Evolutionary conservation across 2,888 invertebrate species (phyloP).

Genomic region (Amiota mariae): DNA sequence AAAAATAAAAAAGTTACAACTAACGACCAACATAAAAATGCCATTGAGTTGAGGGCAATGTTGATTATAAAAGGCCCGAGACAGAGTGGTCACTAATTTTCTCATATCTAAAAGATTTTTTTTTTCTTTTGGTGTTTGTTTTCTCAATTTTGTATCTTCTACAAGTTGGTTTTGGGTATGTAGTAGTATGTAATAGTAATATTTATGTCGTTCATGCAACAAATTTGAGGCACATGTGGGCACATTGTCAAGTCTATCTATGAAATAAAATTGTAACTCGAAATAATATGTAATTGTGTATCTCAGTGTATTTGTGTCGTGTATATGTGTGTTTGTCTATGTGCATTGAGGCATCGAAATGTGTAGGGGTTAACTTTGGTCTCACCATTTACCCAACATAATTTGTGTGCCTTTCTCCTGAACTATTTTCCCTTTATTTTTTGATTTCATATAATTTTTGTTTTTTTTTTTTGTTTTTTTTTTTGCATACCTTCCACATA

Average conservation of each 20-base stretch:
- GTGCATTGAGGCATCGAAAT: conserved; percentile 17
- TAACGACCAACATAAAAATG: conserved; percentile 48
- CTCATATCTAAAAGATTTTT: conserved; percentile 8
- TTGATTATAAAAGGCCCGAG: conserved; percentile 24
- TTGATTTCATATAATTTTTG: no score
- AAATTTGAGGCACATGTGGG: conserved; percentile 32
- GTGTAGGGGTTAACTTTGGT: conserved; percentile 23
- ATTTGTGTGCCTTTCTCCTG: conserved; percentile 34
- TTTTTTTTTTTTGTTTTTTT: not conserved
- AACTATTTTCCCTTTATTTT: conserved; percentile 13
- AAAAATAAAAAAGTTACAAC: not conserved
- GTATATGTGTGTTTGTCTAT: conserved; percentile 7
- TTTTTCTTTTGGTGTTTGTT: not conserved
- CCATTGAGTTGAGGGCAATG: conserved; percentile 40
- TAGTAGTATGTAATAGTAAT: no score
- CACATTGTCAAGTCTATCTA: conserved; percentile 1
- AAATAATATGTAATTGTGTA: not conserved
- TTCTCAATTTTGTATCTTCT: conserved; percentile 12
- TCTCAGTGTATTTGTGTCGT: not conserved
- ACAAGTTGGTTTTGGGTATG: not conserved
- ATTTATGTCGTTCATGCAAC: conserved; percentile 4
- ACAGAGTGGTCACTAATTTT: conserved; percentile 27
- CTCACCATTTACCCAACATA: conserved; percentile 30
- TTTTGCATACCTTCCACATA: not conserved
- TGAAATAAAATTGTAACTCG: not conserved